Base-by-base conservation (phyloP, 2,113 vertebrate species). In the Forbesichthys papilliferus region DNA sequence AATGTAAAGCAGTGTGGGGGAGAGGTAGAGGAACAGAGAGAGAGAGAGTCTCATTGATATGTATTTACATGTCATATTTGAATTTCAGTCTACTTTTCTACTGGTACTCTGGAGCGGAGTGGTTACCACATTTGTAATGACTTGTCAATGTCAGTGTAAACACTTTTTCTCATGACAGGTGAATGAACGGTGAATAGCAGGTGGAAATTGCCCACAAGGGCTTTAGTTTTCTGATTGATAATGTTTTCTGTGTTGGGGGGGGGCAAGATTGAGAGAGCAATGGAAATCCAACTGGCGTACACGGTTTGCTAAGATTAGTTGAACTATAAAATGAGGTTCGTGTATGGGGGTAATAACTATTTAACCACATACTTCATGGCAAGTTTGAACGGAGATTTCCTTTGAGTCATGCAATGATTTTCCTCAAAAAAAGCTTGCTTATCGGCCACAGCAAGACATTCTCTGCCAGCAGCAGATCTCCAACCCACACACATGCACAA, bases 1-100 rank as follows among this genome's bases (percentile, higher is more conserved):
- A 82, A 82, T 68, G 73, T 78, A 65, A 69, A 66, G 64, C 77
- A 27, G 9, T 11, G 3, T 54, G 52, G n/a, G 62, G 60, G 33
- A 33, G 34, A 42, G 62, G 60, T 12, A 33, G 34, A 42, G 12
- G 16, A 5, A 42, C 33, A 14, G 16, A 13, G 7, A 9, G 18
- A 9, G 18, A 11, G 52, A 13, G 36, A 51, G 5, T 51, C 49
- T 51, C 5, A 8, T 68, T 4, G 7, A 42, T 42, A 42, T 42
- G 6, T 42, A 42, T 42, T 52, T 52, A 14, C 49, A 52, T 7
- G 49, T 14, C 49, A 52, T 11, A 52, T 52, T 52, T 52, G 9
- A 14, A 11, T 14, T 52, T 52, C 11, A 14, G 49, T 52, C 13
- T 52, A 52, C 10, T 52, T 42, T 42, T 7, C 36, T 42, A 42